Percentiles rank a stretch among this genome's conserved stretches.
Evolutionary conservation across 2,888 invertebrate species (phyloP).

Genomic region (Caenorhabditis sp.): DNA sequence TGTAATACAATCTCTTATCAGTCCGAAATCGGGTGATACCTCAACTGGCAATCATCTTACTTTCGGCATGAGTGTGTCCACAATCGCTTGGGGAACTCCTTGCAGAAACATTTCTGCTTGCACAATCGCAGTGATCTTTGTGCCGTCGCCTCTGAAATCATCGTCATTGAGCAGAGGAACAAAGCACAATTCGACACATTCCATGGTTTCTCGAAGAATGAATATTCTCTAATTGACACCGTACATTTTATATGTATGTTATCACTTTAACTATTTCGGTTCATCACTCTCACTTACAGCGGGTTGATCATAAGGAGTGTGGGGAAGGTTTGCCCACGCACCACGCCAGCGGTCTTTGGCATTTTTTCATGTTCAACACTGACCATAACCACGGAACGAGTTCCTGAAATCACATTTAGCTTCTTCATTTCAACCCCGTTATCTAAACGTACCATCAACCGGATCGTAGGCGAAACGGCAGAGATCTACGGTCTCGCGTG

Average conservation of each 20-base stretch:
- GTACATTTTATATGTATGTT: too few relatives aligned
- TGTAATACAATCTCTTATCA: not conserved
- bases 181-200: not conserved
- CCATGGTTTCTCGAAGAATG: too few relatives aligned
- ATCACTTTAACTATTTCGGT: too few relatives aligned
- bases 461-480: constrained; percentile 58
- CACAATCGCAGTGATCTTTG: constrained; percentile 58
- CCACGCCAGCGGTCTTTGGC: constrained; percentile 50
- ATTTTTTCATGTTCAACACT: constrained; percentile 55
- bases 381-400: constrained; percentile 61
- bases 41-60: too few relatives aligned
- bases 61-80: constrained; percentile 59
- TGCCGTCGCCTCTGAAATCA: constrained; percentile 56
- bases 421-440: not conserved
- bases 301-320: constrained; percentile 61
- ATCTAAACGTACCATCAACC: constrained; percentile 42
- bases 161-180: not conserved
- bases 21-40: too few relatives aligned
- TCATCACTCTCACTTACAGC: constrained; percentile 39
- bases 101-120: constrained; percentile 58
- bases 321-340: constrained; percentile 60
- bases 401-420: constrained; percentile 31
- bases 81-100: constrained; percentile 52
- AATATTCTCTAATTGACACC: too few relatives aligned
- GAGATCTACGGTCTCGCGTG: constrained; percentile 60